phyloP scores from a whole-genome alignment of 2,888 invertebrate species.

The Agrochola macilenta region DNA sequence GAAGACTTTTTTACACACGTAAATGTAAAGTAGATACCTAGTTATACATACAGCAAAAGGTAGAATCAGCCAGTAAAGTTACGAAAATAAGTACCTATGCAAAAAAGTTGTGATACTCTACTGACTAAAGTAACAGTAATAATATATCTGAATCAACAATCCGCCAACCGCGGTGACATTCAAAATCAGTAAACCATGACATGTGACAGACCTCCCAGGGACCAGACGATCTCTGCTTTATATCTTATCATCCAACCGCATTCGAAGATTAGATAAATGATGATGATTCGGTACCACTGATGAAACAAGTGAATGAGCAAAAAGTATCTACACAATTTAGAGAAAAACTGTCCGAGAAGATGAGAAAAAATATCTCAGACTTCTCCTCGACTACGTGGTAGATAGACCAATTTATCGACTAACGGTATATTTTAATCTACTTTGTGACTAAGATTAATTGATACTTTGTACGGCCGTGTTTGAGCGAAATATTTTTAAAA shows the following conservation, averaged over 20 bases:
- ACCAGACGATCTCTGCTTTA: neutral
- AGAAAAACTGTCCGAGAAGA: conserved; percentile 13
- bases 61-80: neutral
- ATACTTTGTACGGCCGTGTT: conserved; percentile 41
- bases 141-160: neutral
- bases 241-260: neutral
- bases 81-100: neutral
- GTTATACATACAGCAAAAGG: neutral
- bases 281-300: too few relatives aligned
- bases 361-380: conserved; percentile 37
- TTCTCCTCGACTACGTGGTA: neutral
- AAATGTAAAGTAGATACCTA: neutral
- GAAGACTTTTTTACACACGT: neutral
- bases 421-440: conserved; percentile 69
- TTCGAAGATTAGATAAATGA: too few relatives aligned
- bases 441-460: conserved; percentile 73
- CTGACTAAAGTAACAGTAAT: neutral
- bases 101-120: neutral
- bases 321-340: conserved; percentile 43
- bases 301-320: conserved; percentile 41
- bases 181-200: conserved; percentile 27
- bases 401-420: conserved; percentile 55
- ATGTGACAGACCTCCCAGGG: neutral
- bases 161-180: neutral
- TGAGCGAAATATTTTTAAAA: conserved; percentile 57